phyloP scores from a whole-genome alignment of 2,888 invertebrate species.

The Cloeon dipterum region DNA sequence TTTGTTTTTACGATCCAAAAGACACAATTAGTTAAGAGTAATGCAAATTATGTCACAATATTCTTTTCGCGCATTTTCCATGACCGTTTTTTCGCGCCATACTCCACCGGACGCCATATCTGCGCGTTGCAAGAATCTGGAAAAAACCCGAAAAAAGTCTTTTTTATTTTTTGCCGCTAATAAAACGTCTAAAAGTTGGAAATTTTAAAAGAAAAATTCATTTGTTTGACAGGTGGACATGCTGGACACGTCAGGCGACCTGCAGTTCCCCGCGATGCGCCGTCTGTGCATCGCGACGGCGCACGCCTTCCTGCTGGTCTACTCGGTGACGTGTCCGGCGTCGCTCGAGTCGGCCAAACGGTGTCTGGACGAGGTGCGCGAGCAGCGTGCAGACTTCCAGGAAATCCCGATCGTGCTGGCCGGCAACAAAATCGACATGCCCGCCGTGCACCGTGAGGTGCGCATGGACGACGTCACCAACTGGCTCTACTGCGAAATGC shows the following conservation, averaged over 20 bases:
- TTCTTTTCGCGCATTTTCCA: too few relatives aligned
- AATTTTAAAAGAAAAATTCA: too few relatives aligned
- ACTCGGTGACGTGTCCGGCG: conserved; percentile 48
- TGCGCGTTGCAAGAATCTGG: too few relatives aligned
- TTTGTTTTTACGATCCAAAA: too few relatives aligned
- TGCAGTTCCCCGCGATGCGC: conserved; percentile 80
- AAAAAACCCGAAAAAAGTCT: too few relatives aligned
- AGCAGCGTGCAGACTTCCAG: conserved; percentile 53
- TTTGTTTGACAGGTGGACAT: conserved; percentile 37
- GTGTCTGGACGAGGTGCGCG: conserved; percentile 60
- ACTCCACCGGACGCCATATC: too few relatives aligned
- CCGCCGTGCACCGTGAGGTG: conserved; percentile 42
- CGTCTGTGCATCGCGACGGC: conserved; percentile 67
- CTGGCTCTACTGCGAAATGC: conserved; percentile 56
- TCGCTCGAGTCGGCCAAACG: conserved; percentile 50
- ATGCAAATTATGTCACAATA: too few relatives aligned
- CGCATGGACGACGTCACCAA: conserved; percentile 56
- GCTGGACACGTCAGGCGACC: conserved; percentile 61
- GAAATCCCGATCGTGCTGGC: conserved; percentile 70
- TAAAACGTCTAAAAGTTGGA: too few relatives aligned
- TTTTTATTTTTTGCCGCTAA: too few relatives aligned
- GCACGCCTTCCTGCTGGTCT: conserved; percentile 70
- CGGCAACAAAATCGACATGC: conserved; percentile 64
- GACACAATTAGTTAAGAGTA: too few relatives aligned
- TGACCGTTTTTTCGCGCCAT: too few relatives aligned